Percentiles rank a stretch among this genome's conserved stretches.
These are phyloP conservation scores for Drosophila sp. DNA, from an alignment of 1,140 invertebrate species.

Conservation along the genomic window DNA sequence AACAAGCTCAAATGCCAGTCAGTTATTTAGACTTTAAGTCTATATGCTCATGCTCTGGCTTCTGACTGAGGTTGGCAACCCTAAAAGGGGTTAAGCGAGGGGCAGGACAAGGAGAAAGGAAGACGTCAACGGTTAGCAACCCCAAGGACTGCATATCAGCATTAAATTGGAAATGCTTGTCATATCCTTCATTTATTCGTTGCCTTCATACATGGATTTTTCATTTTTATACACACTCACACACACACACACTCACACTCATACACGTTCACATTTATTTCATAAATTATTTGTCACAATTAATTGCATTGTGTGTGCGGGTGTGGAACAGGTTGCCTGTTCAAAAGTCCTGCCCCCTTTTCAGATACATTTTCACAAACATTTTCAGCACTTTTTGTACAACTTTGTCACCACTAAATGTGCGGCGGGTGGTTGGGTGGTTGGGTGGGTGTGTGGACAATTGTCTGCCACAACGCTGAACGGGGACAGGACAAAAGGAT, in stretches of 20 bases:
- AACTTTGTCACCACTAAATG: constrained; percentile 79
- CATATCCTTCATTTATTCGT: constrained; percentile 83
- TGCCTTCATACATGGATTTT: constrained; percentile 71
- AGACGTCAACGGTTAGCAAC: constrained; percentile 47
- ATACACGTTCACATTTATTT: constrained; percentile 50
- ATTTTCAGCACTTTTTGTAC: constrained; percentile 59
- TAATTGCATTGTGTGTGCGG: constrained; percentile 82
- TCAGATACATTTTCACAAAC: constrained; percentile 48
- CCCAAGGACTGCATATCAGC: constrained; percentile 56
- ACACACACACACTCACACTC: constrained; percentile 38
- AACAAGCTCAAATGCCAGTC: constrained; percentile 69
- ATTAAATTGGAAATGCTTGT: constrained; percentile 84
- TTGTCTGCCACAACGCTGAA: constrained; percentile 6
- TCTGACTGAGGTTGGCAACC: constrained; percentile 13
- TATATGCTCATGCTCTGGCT: neutral
- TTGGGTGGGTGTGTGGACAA: constrained; percentile 26
- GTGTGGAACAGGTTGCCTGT: constrained; percentile 38
- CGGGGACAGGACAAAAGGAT: constrained; percentile 66
- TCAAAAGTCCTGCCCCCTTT: constrained; percentile 5
- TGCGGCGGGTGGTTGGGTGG: constrained; percentile 37
- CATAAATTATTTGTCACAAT: constrained; percentile 85
- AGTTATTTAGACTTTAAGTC: constrained; percentile 17
- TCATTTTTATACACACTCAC: constrained; percentile 65
- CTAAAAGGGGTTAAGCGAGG: constrained; percentile 69
- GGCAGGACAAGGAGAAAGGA: neutral